Conservation (phyloP, 2,888 invertebrate genomes). For the Drosophila demipolita region DNA sequence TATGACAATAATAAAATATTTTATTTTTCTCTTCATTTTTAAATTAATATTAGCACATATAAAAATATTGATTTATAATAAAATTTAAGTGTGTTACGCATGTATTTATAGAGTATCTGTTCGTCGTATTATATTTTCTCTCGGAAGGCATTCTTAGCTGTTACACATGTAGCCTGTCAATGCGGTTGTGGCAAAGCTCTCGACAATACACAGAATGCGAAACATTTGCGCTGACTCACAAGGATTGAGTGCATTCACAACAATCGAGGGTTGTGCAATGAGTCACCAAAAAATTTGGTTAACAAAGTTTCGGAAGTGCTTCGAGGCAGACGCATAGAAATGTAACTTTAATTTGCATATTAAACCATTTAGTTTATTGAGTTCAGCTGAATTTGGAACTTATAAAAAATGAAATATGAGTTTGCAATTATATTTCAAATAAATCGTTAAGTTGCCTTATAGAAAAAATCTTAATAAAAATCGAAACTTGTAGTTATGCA, state of each 20-base stretch:
- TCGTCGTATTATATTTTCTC: no score
- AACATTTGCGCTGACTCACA: slow-evolving; percentile 52
- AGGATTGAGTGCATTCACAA: slow-evolving; percentile 17
- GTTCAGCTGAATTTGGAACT: background rate
- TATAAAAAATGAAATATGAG: slow-evolving; percentile 3
- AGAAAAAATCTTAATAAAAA: background rate
- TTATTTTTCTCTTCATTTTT: no score
- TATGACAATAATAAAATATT: background rate
- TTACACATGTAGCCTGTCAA: slow-evolving; percentile 36
- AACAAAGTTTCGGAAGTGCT: slow-evolving; percentile 31
- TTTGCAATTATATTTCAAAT: background rate
- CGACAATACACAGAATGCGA: slow-evolving; percentile 25
- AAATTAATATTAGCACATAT: background rate
- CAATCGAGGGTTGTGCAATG: slow-evolving; percentile 32
- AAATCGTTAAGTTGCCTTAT: background rate
- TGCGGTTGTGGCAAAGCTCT: slow-evolving; percentile 30
- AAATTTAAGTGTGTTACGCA: background rate
- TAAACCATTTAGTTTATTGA: slow-evolving; percentile 6
- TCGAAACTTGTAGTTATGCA: background rate
- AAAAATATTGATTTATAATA: background rate
- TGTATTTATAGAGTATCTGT: background rate
- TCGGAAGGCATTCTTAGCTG: background rate
- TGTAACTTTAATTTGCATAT: slow-evolving; percentile 39
- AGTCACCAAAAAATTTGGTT: slow-evolving; percentile 37
- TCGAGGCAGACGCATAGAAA: slow-evolving; percentile 8